Conservation (phyloP, 1,140 invertebrate genomes). For the Cataglyphis hispanica region DNA sequence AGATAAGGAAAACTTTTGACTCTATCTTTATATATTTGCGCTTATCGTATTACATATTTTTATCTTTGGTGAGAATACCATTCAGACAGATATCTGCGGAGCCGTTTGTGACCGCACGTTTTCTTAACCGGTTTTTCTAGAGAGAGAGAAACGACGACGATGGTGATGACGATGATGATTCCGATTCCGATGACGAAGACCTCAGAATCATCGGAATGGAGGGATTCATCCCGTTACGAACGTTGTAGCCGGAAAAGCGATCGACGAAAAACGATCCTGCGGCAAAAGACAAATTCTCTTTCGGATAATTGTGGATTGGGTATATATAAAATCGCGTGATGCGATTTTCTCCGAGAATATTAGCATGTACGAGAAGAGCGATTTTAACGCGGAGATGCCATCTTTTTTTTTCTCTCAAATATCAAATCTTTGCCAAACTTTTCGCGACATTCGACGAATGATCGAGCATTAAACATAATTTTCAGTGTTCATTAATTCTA, state of each 20-base stretch:
- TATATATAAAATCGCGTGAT: constrained; percentile 2
- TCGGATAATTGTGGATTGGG: constrained; percentile 18
- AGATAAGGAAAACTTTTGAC: constrained; percentile 2
- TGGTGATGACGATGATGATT: constrained; percentile 67
- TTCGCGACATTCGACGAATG: constrained; percentile 41
- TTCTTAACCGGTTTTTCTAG: constrained; percentile 81
- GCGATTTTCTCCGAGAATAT: constrained; percentile 40
- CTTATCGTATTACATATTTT: constrained; percentile 66
- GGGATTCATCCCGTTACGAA: constrained; percentile 84
- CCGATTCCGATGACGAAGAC: constrained; percentile 76
- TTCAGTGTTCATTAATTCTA: constrained; percentile 71
- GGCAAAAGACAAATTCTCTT: constrained; percentile 35
- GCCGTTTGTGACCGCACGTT: constrained; percentile 67
- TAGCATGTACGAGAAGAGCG: not conserved
- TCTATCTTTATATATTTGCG: constrained; percentile 68
- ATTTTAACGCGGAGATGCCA: not conserved
- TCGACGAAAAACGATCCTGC: constrained; percentile 22
- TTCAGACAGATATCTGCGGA: constrained; percentile 49
- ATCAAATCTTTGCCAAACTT: constrained; percentile 52
- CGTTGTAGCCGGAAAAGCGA: constrained; percentile 77
- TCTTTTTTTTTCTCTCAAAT: constrained; percentile 1
- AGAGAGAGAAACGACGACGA: constrained; percentile 77
- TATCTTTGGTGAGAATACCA: constrained; percentile 54
- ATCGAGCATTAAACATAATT: constrained; percentile 85
- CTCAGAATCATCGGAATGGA: constrained; percentile 83